Conservation (phyloP, 1,140 invertebrate species). For the Anastrepha obliqua region DNA sequence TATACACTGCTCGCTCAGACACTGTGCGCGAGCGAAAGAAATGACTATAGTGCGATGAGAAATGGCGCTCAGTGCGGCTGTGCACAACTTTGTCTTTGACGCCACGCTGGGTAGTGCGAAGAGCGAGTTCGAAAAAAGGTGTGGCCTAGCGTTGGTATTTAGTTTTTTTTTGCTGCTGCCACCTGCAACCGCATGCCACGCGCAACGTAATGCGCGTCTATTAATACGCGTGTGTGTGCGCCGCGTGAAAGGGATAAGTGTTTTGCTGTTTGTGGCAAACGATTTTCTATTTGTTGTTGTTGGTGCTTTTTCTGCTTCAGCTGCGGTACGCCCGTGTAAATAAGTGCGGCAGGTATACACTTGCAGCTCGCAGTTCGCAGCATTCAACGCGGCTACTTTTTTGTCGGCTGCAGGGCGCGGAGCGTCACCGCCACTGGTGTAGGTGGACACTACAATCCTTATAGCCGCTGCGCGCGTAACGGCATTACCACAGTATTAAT, state of each 20-base stretch:
- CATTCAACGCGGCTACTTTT: not conserved
- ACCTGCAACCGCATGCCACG: constrained; percentile 35
- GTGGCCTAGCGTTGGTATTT: constrained; percentile 3
- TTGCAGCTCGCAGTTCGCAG: not conserved
- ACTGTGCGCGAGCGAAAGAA: not conserved
- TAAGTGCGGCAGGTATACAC: constrained; percentile 1
- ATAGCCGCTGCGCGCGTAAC: constrained; percentile 38
- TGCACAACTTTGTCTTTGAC: not conserved
- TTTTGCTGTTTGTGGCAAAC: constrained; percentile 8
- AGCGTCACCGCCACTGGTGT: not conserved
- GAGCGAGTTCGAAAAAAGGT: constrained; percentile 49
- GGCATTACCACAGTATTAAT: constrained; percentile 41
- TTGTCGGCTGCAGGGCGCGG: not conserved
- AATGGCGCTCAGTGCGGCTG: not conserved
- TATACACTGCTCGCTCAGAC: not conserved
- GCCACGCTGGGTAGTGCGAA: not conserved
- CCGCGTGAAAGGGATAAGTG: constrained; percentile 27
- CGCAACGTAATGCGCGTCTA: not conserved
- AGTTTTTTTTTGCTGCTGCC: not conserved
- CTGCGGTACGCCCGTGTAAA: constrained; percentile 18
- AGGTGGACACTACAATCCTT: constrained; percentile 33
- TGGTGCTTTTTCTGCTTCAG: not conserved
- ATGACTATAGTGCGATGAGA: not conserved
- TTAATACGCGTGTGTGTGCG: not conserved
- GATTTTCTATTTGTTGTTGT: not conserved